Conservation (phyloP, 2,888 invertebrate genomes). For the Rhingia campestris region DNA sequence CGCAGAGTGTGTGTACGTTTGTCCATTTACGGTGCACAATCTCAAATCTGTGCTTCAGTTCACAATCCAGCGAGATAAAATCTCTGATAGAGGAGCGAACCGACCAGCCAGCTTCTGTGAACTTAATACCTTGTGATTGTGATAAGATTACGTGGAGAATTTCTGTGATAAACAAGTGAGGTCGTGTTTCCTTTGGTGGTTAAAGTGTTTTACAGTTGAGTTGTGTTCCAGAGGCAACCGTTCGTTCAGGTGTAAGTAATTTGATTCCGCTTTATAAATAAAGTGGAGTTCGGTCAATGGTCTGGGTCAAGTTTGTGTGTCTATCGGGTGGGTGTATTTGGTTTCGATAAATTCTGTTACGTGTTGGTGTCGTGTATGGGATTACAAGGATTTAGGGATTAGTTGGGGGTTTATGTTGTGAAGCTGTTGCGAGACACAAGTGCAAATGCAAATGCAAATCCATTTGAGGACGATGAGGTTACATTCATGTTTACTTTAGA, state of each 20-base stretch:
- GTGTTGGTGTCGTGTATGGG: neutral
- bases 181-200: slow-evolving; percentile 25
- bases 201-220: neutral
- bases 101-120: neutral
- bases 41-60: slow-evolving; percentile 4
- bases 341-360: slow-evolving; percentile 1
- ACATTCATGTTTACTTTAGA: neutral
- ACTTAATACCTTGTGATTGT: slow-evolving; percentile 25
- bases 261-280: slow-evolving; percentile 18
- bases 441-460: neutral
- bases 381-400: slow-evolving; percentile 27
- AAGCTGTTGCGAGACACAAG: neutral
- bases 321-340: slow-evolving; percentile 2
- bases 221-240: neutral
- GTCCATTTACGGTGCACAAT: slow-evolving; percentile 24
- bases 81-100: neutral
- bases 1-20: slow-evolving; percentile 15
- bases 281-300: slow-evolving; percentile 29
- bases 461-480: neutral
- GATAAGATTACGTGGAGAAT: slow-evolving; percentile 57
- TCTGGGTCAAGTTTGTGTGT: slow-evolving; percentile 48
- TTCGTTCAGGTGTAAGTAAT: slow-evolving; percentile 19
- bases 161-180: slow-evolving; percentile 31
- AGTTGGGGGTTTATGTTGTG: slow-evolving; percentile 6
- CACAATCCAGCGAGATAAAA: slow-evolving; percentile 32